phyloP scores from a whole-genome alignment of 2,113 vertebrate species.

The Strix aluco region DNA sequence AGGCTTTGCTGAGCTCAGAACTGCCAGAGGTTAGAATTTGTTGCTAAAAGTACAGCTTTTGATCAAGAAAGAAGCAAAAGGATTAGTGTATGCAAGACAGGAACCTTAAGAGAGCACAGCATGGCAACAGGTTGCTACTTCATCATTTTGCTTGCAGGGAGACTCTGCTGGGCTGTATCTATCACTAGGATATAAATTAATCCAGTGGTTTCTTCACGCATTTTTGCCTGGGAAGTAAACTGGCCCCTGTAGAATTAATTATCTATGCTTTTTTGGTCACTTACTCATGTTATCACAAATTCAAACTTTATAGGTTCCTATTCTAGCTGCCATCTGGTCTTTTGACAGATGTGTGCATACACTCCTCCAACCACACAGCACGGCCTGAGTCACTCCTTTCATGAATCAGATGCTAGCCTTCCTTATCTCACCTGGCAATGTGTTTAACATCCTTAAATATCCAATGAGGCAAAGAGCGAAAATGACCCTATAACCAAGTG shows the following conservation, averaged over 20 bases:
- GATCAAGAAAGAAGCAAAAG: not conserved
- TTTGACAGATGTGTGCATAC: not conserved
- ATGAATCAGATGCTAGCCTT: not conserved
- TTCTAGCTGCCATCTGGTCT: not conserved
- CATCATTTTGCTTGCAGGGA: not conserved
- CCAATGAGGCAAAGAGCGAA: not conserved
- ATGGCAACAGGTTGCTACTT: not conserved
- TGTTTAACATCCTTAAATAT: not conserved
- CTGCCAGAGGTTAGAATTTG: not conserved
- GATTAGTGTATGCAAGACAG: not conserved
- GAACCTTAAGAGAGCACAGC: not conserved
- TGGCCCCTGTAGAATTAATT: not conserved
- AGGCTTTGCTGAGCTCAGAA: not conserved
- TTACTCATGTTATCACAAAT: not conserved
- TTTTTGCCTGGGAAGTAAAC: constrained; percentile 5
- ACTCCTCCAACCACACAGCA: not conserved
- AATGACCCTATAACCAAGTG: not conserved
- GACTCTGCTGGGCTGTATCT: not conserved
- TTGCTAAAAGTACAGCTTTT: not conserved
- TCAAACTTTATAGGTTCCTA: not conserved
- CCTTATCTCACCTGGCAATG: not conserved
- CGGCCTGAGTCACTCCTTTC: not conserved
- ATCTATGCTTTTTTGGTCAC: not conserved
- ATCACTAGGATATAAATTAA: not conserved
- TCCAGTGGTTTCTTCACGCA: not conserved